Percentiles rank a stretch among this genome's conserved stretches.
These are phyloP conservation scores for Willowsia nigromaculata DNA, from an alignment of 2,888 invertebrate genomes.

Conservation along the genomic window DNA sequence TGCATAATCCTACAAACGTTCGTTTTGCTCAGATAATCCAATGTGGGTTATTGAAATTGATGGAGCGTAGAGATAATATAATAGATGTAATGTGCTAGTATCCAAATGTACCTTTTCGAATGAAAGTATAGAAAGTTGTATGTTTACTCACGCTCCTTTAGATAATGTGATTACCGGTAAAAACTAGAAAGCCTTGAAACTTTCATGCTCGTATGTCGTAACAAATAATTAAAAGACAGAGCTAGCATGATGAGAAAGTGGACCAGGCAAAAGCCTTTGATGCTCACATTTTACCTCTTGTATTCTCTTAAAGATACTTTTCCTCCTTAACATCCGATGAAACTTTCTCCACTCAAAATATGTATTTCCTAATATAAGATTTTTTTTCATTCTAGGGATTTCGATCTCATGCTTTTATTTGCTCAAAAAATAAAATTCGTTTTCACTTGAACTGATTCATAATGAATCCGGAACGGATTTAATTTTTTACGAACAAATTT, in stretches of 20 bases:
- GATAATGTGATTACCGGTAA: constrained; percentile 40
- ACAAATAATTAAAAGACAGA: background rate
- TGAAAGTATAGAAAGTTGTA: constrained; percentile 15
- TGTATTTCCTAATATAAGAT: no score
- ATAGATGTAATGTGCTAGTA: background rate
- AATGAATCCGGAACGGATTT: no score
- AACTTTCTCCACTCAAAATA: no score
- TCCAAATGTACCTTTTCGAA: background rate
- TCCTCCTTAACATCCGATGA: no score
- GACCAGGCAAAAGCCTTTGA: background rate
- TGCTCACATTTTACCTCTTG: background rate
- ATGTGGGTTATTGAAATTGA: constrained; percentile 50
- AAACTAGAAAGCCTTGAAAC: constrained; percentile 8
- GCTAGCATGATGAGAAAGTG: background rate
- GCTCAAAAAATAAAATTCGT: no score
- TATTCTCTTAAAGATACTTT: no score
- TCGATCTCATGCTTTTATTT: no score
- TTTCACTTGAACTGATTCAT: no score
- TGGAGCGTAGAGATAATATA: background rate
- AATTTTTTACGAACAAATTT: no score
- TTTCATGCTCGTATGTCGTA: background rate
- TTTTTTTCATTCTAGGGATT: no score
- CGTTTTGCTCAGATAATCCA: constrained; percentile 37
- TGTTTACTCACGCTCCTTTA: background rate
- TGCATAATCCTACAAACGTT: no score